A percentile compares a stretch with the other conserved stretches of the same genome.
These are phyloP conservation scores for Drosophila asahinai DNA, from an alignment of 1,140 invertebrate species.

Conservation along the genomic window DNA sequence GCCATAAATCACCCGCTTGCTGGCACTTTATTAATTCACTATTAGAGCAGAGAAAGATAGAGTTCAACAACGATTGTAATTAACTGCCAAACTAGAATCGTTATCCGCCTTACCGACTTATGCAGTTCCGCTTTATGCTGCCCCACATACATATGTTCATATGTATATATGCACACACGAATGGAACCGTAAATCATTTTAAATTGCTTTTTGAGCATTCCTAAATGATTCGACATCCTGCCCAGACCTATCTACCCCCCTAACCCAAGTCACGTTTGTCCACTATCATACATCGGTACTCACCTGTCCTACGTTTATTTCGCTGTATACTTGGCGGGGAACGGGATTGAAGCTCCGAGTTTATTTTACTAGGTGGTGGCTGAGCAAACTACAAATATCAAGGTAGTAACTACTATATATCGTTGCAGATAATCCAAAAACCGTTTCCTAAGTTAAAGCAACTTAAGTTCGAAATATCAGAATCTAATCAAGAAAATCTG, in stretches of 20 bases:
- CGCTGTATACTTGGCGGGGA: slow-evolving; percentile 7
- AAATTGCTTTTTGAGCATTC: slow-evolving; percentile 79
- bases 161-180: slow-evolving; percentile 1
- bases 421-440: too few relatives aligned
- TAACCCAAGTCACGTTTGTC: slow-evolving; percentile 1
- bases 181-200: slow-evolving; percentile 74
- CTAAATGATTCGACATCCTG: slow-evolving; percentile 53
- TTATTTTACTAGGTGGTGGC: too few relatives aligned
- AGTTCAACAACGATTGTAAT: slow-evolving; percentile 70
- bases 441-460: too few relatives aligned
- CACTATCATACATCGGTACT: slow-evolving; percentile 21
- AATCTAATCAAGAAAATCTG: too few relatives aligned
- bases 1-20: slow-evolving; percentile 60
- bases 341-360: too few relatives aligned
- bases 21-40: slow-evolving; percentile 78
- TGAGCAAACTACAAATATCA: too few relatives aligned
- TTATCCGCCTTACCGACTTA: slow-evolving; percentile 35
- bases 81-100: slow-evolving; percentile 70
- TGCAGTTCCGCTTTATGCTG: slow-evolving; percentile 13
- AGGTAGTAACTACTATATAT: too few relatives aligned
- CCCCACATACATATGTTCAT: slow-evolving; percentile 2
- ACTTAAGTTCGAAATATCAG: too few relatives aligned
- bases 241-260: slow-evolving; percentile 11
- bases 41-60: slow-evolving; percentile 52
- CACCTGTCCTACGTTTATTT: slow-evolving; percentile 31